Conservation (phyloP, 2,797 vertebrate genomes). For the Neosalanx taihuensis region DNA sequence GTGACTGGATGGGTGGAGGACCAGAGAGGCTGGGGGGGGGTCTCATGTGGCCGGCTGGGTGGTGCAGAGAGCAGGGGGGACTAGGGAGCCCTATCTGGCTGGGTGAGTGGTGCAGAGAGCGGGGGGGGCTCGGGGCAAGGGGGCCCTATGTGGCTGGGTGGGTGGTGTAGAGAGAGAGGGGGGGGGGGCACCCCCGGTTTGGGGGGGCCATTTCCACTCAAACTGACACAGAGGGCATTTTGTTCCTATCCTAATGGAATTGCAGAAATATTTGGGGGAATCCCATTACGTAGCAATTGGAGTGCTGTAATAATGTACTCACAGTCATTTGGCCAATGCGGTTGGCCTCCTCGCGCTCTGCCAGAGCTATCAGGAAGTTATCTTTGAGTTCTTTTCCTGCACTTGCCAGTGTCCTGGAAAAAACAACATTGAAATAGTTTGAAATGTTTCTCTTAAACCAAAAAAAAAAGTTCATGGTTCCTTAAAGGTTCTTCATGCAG, state of each 20-base stretch:
- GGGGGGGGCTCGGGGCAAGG: not conserved
- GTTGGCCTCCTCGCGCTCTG: constrained; percentile 82
- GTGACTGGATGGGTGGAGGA: no score
- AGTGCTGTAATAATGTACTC: constrained; percentile 78
- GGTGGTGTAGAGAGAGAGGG: not conserved
- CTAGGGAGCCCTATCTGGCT: no score
- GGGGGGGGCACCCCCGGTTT: constrained; percentile 15
- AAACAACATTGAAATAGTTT: constrained; percentile 69
- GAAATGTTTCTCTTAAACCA: constrained; percentile 66
- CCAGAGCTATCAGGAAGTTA: constrained; percentile 82
- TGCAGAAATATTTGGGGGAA: constrained; percentile 70
- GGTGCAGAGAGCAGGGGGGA: no score
- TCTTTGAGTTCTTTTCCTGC: constrained; percentile 80
- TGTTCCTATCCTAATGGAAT: constrained; percentile 68
- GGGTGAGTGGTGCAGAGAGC: not conserved
- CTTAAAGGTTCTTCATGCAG: constrained; percentile 55
- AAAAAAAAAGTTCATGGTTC: constrained; percentile 40
- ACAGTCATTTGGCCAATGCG: constrained; percentile 79
- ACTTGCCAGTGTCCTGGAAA: constrained; percentile 79
- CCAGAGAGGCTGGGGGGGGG: no score
- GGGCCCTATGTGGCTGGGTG: not conserved
- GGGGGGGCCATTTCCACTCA: constrained; percentile 41
- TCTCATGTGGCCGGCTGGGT: no score
- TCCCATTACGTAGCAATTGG: constrained; percentile 73
- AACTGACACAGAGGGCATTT: constrained; percentile 69